Evolutionary conservation across 2,888 invertebrate species (phyloP).

Genomic region (Proisotoma minuta): DNA sequence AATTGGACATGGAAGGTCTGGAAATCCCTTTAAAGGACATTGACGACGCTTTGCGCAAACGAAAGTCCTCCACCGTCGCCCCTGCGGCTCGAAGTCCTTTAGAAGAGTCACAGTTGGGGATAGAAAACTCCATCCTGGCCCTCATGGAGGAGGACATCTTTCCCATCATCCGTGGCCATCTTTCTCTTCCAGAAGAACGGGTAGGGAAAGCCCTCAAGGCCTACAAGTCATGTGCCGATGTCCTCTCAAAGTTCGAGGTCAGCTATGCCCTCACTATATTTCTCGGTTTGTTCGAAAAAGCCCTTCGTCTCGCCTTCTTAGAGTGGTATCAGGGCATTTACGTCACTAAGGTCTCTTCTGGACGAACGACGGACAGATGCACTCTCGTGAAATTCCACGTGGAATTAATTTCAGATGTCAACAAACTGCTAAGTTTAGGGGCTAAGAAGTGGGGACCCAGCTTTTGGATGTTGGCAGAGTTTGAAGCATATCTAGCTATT

Average conservation of each 20-base stretch:
- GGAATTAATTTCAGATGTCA: conserved; percentile 32
- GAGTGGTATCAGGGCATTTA: conserved; percentile 43
- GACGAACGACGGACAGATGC: conserved; percentile 4
- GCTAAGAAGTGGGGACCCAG: conserved; percentile 32
- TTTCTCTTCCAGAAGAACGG: conserved; percentile 30
- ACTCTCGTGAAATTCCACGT: not conserved
- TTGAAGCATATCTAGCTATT: conserved; percentile 34
- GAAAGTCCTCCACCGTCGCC: not conserved
- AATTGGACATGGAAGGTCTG: conserved; percentile 24
- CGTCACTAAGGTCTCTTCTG: conserved; percentile 11
- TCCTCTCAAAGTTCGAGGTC: conserved; percentile 22
- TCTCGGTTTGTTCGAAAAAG: conserved; percentile 9
- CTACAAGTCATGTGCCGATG: conserved; percentile 27
- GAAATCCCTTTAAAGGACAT: conserved; percentile 25
- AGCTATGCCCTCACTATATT: not conserved
- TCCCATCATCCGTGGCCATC: conserved; percentile 41
- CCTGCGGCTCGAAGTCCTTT: no score
- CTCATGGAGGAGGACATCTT: conserved; percentile 27
- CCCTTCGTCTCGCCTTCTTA: conserved; percentile 37
- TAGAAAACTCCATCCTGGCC: conserved; percentile 26
- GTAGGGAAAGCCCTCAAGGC: conserved; percentile 39
- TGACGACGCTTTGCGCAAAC: conserved; percentile 23
- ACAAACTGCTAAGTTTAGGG: conserved; percentile 29
- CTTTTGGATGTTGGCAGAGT: conserved; percentile 35
- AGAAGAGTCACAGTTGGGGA: conserved; percentile 15